Conservation (phyloP, 2,888 invertebrate species). For the Noctua pronuba region DNA sequence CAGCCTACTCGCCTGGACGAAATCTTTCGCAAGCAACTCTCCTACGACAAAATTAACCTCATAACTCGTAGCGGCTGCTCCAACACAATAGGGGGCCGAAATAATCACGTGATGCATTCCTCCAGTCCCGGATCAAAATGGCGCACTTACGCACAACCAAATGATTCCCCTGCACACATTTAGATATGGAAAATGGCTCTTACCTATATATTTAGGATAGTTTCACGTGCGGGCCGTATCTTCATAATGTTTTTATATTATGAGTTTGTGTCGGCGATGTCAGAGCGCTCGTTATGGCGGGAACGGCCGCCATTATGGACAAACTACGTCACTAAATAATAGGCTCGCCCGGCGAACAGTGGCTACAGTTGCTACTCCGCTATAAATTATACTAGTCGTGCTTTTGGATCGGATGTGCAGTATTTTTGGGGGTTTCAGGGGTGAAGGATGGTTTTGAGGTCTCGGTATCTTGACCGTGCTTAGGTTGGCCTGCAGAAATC, state of each 20-base stretch:
- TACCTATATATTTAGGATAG: slow-evolving; percentile 61
- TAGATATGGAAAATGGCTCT: slow-evolving; percentile 64
- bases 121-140: slow-evolving; percentile 35
- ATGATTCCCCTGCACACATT: slow-evolving; percentile 60
- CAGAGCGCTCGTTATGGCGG: slow-evolving; percentile 70
- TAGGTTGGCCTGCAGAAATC: neutral
- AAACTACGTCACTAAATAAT: slow-evolving; percentile 78
- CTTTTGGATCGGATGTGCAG: slow-evolving; percentile 50
- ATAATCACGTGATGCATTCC: slow-evolving; percentile 57
- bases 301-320: slow-evolving; percentile 72
- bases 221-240: slow-evolving; percentile 57
- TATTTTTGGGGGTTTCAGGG: slow-evolving; percentile 37
- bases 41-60: neutral
- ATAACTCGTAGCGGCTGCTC: slow-evolving; percentile 24
- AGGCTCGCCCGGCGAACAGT: slow-evolving; percentile 63
- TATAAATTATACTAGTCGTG: slow-evolving; percentile 62
- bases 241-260: slow-evolving; percentile 67
- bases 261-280: slow-evolving; percentile 64
- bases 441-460: slow-evolving; percentile 11
- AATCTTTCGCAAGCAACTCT: neutral
- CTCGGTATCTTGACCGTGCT: neutral
- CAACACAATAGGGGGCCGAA: slow-evolving; percentile 28
- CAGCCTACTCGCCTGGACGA: neutral
- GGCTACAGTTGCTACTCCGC: slow-evolving; percentile 39
- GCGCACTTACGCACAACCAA: slow-evolving; percentile 53